These are phyloP conservation scores for Muscicapa striata DNA, from an alignment of 2,797 vertebrate species.

Conservation along the genomic window DNA sequence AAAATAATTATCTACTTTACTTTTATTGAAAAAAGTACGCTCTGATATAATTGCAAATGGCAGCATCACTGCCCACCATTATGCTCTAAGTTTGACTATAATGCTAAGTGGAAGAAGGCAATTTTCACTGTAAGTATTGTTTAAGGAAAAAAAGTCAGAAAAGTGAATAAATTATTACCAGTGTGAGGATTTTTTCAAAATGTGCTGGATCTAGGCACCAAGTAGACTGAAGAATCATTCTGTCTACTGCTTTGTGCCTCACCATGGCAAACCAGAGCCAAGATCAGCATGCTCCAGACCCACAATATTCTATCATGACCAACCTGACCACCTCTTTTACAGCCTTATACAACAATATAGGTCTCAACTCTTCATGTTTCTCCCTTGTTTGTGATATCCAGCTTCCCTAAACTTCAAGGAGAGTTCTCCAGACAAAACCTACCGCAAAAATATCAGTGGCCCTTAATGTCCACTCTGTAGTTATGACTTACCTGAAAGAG, in stretches of 20 bases:
- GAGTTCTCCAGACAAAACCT: background rate
- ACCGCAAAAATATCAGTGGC: background rate
- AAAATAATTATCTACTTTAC: background rate
- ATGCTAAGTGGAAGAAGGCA: background rate
- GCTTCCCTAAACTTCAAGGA: background rate
- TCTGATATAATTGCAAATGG: background rate
- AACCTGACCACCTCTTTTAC: background rate
- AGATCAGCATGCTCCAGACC: background rate
- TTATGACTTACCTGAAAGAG: background rate
- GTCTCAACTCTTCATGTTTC: background rate
- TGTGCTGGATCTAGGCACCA: background rate
- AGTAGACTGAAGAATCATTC: background rate
- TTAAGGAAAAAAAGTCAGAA: background rate
- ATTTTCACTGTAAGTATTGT: background rate
- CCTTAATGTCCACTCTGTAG: background rate
- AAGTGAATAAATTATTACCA: background rate
- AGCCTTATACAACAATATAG: background rate
- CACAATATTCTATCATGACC: background rate
- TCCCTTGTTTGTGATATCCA: background rate
- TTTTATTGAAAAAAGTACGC: background rate
- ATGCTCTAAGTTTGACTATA: background rate
- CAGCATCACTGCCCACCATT: background rate
- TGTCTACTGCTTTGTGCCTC: background rate
- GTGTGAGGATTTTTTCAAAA: background rate
- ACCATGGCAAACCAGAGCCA: background rate